Conservation (phyloP, 2,797 vertebrate genomes). For the Manis javanica region DNA sequence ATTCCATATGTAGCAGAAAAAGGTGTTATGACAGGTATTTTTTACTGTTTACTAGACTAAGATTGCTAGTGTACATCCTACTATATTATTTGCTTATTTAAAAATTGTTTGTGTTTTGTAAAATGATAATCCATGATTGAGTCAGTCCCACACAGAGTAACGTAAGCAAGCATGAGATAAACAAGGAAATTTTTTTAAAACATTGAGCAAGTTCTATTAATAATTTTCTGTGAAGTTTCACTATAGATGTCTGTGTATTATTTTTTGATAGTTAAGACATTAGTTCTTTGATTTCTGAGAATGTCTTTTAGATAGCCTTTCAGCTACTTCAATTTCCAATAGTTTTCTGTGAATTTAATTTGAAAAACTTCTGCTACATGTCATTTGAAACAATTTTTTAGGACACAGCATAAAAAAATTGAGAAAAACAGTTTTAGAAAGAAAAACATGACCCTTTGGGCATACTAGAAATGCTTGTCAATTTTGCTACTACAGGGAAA, state of each 20-base stretch:
- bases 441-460: not conserved
- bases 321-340: not conserved
- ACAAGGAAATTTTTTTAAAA: not conserved
- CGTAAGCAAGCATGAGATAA: not conserved
- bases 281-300: not conserved
- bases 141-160: not conserved
- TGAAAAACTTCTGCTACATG: not conserved
- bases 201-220: not conserved
- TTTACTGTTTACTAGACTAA: not conserved
- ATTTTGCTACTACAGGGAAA: slow-evolving; percentile 47
- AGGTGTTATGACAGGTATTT: not conserved
- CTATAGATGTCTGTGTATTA: not conserved
- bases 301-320: not conserved
- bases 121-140: not conserved
- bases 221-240: not conserved
- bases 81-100: not conserved
- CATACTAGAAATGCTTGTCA: slow-evolving; percentile 20
- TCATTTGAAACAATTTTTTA: slow-evolving; percentile 25
- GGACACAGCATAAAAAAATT: not conserved
- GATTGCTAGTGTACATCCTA: not conserved
- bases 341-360: slow-evolving; percentile 48
- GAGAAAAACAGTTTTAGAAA: slow-evolving; percentile 30
- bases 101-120: slow-evolving; percentile 11
- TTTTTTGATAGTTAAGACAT: not conserved
- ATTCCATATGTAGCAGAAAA: not conserved